Conservation (phyloP, 2,797 vertebrate genomes). For the Falco rusticolus region DNA sequence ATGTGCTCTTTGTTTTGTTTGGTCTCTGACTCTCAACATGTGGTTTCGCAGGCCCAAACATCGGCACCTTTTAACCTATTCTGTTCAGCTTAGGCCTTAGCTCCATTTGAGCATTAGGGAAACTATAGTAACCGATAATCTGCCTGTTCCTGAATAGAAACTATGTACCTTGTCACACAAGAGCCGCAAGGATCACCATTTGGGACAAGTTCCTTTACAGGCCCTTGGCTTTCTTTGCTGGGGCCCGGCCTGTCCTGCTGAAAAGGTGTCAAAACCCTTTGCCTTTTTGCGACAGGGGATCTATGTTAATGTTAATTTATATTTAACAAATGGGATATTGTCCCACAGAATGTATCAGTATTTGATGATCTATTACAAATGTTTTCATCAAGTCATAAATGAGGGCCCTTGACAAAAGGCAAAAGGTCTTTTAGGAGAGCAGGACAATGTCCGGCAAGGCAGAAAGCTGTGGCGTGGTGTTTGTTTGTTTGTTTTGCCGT, state of each 20-base stretch:
- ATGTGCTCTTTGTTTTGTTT: slow-evolving; percentile 91
- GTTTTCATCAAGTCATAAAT: slow-evolving; percentile 84
- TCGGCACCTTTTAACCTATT: slow-evolving; percentile 99
- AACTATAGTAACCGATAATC: slow-evolving; percentile 99
- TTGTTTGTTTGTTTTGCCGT: not conserved
- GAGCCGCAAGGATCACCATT: slow-evolving; percentile 90
- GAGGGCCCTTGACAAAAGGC: slow-evolving; percentile 72
- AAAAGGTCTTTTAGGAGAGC: not conserved
- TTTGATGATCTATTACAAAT: slow-evolving; percentile 87
- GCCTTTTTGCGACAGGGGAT: slow-evolving; percentile 75
- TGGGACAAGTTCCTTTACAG: slow-evolving; percentile 92
- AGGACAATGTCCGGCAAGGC: slow-evolving; percentile 17
- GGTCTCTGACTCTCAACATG: slow-evolving; percentile 98
- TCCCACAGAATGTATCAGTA: slow-evolving; percentile 82
- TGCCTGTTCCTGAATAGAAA: slow-evolving; percentile 97
- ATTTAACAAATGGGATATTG: slow-evolving; percentile 86
- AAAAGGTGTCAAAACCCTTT: slow-evolving; percentile 85
- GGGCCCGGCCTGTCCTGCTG: slow-evolving; percentile 86
- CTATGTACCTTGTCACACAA: slow-evolving; percentile 99
- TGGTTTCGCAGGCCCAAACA: slow-evolving; percentile 95
- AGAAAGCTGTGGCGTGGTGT: not conserved
- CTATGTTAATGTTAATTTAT: slow-evolving; percentile 88
- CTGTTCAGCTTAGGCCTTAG: slow-evolving; percentile 96
- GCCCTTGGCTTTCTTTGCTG: slow-evolving; percentile 87
- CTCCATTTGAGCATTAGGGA: slow-evolving; percentile 98